These are phyloP conservation scores for Sebastes matsubarae DNA, from an alignment of 2,797 vertebrate species.

Conservation along the genomic window DNA sequence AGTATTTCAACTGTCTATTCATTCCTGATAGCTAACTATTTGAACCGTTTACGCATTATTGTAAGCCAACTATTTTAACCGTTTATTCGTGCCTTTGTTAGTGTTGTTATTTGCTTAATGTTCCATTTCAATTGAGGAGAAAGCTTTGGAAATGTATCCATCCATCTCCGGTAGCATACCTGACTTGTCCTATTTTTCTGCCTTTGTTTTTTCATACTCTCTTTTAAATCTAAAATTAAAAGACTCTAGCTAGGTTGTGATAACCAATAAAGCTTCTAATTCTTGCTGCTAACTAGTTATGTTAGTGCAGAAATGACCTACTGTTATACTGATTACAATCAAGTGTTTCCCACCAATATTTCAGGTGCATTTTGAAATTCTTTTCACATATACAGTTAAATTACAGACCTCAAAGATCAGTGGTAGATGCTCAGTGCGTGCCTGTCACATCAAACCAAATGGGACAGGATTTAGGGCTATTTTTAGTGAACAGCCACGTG, in stretches of 20 bases:
- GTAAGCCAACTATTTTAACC: background rate
- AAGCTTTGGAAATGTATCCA: background rate
- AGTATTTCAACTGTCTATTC: no score
- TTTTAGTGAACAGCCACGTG: slow-evolving; percentile 59
- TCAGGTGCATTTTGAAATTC: background rate
- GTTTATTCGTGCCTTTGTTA: background rate
- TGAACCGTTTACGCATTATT: background rate
- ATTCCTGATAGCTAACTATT: no score
- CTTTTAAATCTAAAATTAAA: background rate
- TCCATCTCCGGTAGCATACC: background rate
- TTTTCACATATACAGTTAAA: background rate
- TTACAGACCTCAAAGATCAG: slow-evolving; percentile 19
- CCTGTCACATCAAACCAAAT: slow-evolving; percentile 51
- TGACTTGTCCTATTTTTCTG: background rate
- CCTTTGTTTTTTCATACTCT: background rate
- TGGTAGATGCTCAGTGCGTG: slow-evolving; percentile 29
- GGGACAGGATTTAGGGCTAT: slow-evolving; percentile 60
- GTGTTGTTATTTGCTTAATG: background rate
- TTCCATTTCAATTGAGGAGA: background rate
- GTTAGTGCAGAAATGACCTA: background rate
- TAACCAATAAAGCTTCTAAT: background rate
- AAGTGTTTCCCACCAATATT: background rate
- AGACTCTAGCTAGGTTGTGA: no score
- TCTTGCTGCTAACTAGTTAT: background rate
- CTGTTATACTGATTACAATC: background rate